These are phyloP conservation scores for Caenorhabditis sp. DNA, from an alignment of 2,888 invertebrate genomes.

Conservation along the genomic window DNA sequence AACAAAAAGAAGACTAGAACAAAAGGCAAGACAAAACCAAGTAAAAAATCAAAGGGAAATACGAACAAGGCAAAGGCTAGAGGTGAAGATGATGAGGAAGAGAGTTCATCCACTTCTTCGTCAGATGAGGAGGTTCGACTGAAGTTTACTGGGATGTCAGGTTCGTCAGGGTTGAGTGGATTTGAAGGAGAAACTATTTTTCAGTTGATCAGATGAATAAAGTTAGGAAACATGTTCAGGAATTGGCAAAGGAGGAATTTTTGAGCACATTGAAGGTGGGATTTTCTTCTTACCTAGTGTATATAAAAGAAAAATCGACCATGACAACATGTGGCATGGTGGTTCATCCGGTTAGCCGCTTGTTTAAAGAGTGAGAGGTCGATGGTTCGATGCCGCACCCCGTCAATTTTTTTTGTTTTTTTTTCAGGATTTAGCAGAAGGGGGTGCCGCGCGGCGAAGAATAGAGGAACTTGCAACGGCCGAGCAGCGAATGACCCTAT, in stretches of 20 bases:
- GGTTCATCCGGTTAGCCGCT: too few species aligned
- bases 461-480: constrained; percentile 12
- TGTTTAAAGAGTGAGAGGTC: too few species aligned
- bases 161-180: too few species aligned
- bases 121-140: background rate
- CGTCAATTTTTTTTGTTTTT: too few species aligned
- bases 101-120: background rate
- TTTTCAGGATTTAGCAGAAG: background rate
- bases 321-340: too few species aligned
- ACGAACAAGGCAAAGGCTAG: background rate
- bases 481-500: constrained; percentile 21
- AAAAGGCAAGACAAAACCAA: background rate
- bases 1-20: background rate
- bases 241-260: background rate
- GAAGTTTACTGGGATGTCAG: background rate
- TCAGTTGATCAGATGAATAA: background rate
- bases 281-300: too few species aligned
- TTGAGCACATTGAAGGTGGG: background rate
- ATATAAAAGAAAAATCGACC: too few species aligned
- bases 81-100: background rate
- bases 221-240: background rate
- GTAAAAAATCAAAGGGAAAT: background rate
- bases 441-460: constrained; percentile 13
- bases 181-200: too few species aligned
- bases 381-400: too few species aligned